Conservation (phyloP, 2,113 vertebrate species). For the Strix uralensis region DNA sequence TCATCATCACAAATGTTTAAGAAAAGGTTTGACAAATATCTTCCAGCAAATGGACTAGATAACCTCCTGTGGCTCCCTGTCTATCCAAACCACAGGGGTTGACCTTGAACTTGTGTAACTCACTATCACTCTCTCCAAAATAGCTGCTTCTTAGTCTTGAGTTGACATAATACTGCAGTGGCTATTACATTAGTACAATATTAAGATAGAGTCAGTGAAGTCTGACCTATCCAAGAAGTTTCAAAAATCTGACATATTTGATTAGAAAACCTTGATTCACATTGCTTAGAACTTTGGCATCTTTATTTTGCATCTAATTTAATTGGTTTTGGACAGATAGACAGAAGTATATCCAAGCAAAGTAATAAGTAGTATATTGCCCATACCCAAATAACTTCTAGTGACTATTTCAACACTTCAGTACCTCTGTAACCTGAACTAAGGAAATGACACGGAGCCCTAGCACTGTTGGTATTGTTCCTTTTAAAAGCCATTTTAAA, state of each 20-base stretch:
- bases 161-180: neutral
- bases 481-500: neutral
- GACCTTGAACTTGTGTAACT: neutral
- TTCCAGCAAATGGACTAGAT: neutral
- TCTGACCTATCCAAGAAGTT: neutral
- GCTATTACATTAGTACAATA: neutral
- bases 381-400: neutral
- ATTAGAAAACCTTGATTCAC: neutral
- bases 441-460: accelerated
- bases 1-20: neutral
- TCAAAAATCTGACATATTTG: neutral
- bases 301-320: neutral
- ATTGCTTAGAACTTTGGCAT: neutral
- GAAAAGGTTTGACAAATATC: neutral
- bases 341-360: neutral
- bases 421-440: neutral
- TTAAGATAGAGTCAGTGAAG: neutral
- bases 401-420: neutral
- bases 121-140: neutral
- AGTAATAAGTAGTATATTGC: neutral
- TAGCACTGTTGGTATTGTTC: neutral
- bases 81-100: neutral
- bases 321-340: neutral
- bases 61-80: neutral
- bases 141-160: neutral